Conservation (phyloP, 2,113 vertebrate genomes). For the Meriones unguiculatus region DNA sequence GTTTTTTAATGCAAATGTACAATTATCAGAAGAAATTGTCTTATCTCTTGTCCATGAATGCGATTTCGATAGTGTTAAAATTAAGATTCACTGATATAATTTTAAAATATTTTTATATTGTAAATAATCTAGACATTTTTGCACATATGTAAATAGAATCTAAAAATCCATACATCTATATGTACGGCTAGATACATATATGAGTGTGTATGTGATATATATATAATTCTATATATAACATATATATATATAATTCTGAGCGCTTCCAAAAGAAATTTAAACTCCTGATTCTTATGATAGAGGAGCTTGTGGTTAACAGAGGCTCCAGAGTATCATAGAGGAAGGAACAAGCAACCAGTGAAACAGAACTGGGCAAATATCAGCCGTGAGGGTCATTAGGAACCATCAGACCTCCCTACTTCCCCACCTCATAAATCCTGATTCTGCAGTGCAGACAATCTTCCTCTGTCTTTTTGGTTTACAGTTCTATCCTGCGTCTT, state of each 20-base stretch:
- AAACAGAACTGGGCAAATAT: fast-evolving
- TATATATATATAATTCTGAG: background rate
- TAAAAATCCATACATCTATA: slow-evolving; percentile 16
- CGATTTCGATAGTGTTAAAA: background rate
- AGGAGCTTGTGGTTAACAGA: background rate
- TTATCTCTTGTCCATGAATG: background rate
- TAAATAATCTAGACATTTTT: slow-evolving; percentile 33
- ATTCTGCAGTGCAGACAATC: too few relatives aligned
- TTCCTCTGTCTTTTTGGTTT: background rate
- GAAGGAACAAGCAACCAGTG: too few relatives aligned
- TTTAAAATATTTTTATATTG: slow-evolving; percentile 59
- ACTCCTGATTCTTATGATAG: background rate
- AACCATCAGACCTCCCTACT: background rate
- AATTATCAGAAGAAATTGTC: background rate
- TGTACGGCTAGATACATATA: background rate
- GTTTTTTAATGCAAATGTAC: background rate
- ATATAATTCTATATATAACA: background rate
- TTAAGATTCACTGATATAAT: background rate
- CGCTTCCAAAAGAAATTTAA: background rate
- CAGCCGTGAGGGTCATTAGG: background rate
- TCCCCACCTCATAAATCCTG: background rate
- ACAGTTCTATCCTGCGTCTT: background rate
- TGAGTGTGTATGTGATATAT: background rate
- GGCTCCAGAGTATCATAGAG: background rate
- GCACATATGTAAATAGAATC: slow-evolving; percentile 53